A percentile compares a stretch with the other conserved stretches of the same genome.
Conservation (phyloP, 2,888 invertebrate species). For the Tetrapedia diversipes region DNA sequence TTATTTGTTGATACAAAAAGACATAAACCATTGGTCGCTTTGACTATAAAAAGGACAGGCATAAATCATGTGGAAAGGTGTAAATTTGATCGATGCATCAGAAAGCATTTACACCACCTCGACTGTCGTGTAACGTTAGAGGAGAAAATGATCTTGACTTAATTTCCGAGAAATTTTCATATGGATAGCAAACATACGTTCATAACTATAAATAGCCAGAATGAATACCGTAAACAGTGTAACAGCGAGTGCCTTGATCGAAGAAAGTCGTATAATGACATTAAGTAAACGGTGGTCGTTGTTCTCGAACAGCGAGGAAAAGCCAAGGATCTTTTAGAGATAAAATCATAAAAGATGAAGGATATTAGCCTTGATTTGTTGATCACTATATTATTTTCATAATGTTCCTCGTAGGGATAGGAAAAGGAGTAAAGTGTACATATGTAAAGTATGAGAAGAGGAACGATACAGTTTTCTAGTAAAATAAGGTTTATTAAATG, state of each 20-base stretch:
- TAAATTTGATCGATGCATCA: slow-evolving; percentile 14
- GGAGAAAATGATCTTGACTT: background rate
- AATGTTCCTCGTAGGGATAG: too few species aligned
- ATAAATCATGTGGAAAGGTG: slow-evolving; percentile 1
- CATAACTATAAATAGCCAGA: slow-evolving; percentile 29
- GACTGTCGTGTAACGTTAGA: background rate
- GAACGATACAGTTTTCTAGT: too few species aligned
- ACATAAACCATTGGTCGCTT: background rate
- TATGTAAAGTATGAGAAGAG: too few species aligned
- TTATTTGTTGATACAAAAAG: background rate
- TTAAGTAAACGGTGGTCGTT: slow-evolving; percentile 20
- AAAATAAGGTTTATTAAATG: too few species aligned
- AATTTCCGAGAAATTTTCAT: slow-evolving; percentile 38
- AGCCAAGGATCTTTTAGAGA: slow-evolving; percentile 5
- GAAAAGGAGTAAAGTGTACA: too few species aligned
- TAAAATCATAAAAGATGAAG: slow-evolving; percentile 5
- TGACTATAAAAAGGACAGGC: background rate
- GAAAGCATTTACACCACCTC: background rate
- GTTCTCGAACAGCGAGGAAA: slow-evolving; percentile 8
- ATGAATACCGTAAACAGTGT: slow-evolving; percentile 8
- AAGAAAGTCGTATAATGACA: slow-evolving; percentile 33
- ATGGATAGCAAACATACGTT: slow-evolving; percentile 14
- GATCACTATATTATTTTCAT: slow-evolving; percentile 15
- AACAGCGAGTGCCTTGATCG: slow-evolving; percentile 23
- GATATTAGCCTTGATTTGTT: slow-evolving; percentile 6